These are phyloP conservation scores for Acromyrmex charruanus DNA, from an alignment of 1,140 invertebrate species.

Conservation along the genomic window DNA sequence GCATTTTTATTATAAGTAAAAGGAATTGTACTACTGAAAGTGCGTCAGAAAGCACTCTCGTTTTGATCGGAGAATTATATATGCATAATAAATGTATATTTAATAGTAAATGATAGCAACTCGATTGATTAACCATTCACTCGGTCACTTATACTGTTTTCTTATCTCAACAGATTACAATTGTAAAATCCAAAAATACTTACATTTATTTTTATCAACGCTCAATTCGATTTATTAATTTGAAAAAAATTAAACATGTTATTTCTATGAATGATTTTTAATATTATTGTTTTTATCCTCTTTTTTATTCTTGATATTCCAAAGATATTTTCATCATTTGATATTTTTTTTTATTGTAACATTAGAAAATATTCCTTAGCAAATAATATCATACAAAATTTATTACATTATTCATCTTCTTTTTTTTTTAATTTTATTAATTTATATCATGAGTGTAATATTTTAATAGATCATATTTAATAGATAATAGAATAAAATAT, in stretches of 20 bases:
- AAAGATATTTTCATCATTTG: neutral
- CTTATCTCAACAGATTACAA: neutral
- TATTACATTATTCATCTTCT: neutral
- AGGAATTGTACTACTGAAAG: neutral
- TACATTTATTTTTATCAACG: neutral
- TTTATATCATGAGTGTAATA: neutral
- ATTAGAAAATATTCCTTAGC: no score
- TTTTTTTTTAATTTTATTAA: conserved; percentile 7
- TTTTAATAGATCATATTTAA: neutral
- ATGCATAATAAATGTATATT: conserved; percentile 14
- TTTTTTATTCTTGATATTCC: neutral
- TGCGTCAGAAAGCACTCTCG: neutral
- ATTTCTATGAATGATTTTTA: neutral
- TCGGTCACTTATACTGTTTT: conserved; percentile 38
- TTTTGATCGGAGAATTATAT: neutral
- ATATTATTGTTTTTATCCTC: neutral
- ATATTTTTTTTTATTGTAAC: neutral
- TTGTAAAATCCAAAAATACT: neutral
- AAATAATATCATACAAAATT: neutral
- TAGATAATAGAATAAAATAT: conserved; percentile 10
- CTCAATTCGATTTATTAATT: neutral
- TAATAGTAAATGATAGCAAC: conserved; percentile 1
- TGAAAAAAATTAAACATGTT: no score
- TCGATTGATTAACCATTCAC: conserved; percentile 34
- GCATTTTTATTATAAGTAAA: neutral